Evolutionary conservation across 2,888 invertebrate species (phyloP), one percentile per base, ranked within the genome.

Genomic region (Chalcis sispes): DNA sequence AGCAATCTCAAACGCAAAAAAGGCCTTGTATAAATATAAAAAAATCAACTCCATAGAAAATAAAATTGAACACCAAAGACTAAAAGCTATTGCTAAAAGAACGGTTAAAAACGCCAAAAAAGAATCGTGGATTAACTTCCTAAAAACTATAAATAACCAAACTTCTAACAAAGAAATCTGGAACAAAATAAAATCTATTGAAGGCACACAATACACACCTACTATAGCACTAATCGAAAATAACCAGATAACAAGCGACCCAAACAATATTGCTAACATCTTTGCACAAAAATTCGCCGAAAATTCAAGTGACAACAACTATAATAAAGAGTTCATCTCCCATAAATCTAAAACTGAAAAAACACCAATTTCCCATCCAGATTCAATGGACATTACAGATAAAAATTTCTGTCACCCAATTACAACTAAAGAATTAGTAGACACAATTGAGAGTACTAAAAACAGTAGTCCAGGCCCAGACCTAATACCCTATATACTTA

Each of bases 391-490:
- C n/a, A n/a, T n/a, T n/a, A n/a, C n/a, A 32, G 25, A 46, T 3
- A 20, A 40, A 2, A 7, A 36, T 46, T 3, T 74, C 50, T 62
- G 77, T 58, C 7, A 58, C 66, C 1, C 64, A 29, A 50, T 75
- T 0, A 62, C 54, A 10, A 65, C 75, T 4, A 67, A 64, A 18
- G 59, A 74, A 59, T 36, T 72, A 36, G 50, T 46, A 32, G n/a
- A 20, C 5, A 27, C 48, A 29, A 5, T 79, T 2, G 7, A 66
- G 20, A 50, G 13, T 10, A 32, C 25, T 7, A 75, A 75, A 46
- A 74, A 66, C 15, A 54, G 58, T 1, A 65, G 58, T 52, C 77
- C 80, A 10, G 78, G 74, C 7, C 75, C 75, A n/a, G 78, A 80
- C 32, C 36, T 50, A 1, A 79, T 80, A 1, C 77, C 75, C 1